Base-by-base conservation (phyloP, 2,888 invertebrate species). In the Omphaloscelis lunosa region DNA sequence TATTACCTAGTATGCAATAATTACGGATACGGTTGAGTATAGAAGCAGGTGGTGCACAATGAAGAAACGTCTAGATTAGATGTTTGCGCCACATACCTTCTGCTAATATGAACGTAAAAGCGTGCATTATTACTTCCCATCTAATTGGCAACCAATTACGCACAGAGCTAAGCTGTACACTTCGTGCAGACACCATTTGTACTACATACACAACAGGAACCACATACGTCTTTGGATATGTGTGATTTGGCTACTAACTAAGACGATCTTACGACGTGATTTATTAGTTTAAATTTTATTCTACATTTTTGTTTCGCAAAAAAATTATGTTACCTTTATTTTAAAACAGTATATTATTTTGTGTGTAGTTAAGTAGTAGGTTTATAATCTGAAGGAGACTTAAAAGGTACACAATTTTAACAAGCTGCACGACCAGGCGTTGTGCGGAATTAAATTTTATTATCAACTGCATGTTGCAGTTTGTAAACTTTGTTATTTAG, bases 31-130 rank as follows among this genome's bases (percentile, higher is more conserved):
- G 69, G 59, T 72, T 53, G 27, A 72, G 20, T 62, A 67, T 45
- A 77, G 12, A n/a, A n/a, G 39, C 51, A 48, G 72, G 45, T 61
- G 70, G 73, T 51, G 71, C 48, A 75, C 75, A 83, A 79, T 88
- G 76, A 82, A 88, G 84, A 89, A 87, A 88, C 75, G 61, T 66
- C 71, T 66, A 84, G 84, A 84, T 85, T 74, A 77, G 84, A 88
- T 79, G 83, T 77, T 86, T 90, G 90, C 88, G 89, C 93, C 90
- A 90, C 92, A 93, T 93, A 92, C 91, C 91, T 72, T 72, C 90
- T 89, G 92, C 84, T 92, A 90, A 92, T 91, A 91, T 92, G 91
- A 90, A 92, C 92, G 92, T 92, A 92, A 90, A 93, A 86, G 84
- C 84, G 82, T 79, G 89, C 87, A 87, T 91, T 91, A 90, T 83